These are phyloP conservation scores for Drosophila orena DNA, from an alignment of 1,140 invertebrate species.

Conservation along the genomic window DNA sequence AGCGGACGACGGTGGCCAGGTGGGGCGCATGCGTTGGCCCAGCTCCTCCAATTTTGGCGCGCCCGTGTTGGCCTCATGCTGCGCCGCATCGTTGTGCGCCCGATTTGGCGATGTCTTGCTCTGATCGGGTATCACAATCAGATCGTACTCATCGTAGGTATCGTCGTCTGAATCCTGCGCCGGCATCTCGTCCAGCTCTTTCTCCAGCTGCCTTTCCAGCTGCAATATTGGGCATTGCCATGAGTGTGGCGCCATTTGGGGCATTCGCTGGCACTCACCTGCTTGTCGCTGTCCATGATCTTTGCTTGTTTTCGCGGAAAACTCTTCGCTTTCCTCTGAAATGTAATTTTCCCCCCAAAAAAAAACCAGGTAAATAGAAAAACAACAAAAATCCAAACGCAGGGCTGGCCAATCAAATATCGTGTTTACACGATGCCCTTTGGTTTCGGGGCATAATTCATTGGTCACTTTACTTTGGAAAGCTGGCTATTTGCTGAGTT, in stretches of 20 bases:
- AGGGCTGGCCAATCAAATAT: slow-evolving; percentile 6
- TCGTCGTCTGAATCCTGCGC: not conserved
- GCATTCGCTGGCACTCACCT: not conserved
- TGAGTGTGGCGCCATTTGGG: too few relatives aligned
- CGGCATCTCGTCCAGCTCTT: slow-evolving; percentile 14
- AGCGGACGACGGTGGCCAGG: not conserved
- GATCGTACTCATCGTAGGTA: not conserved
- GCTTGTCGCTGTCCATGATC: slow-evolving; percentile 3
- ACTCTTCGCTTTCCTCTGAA: not conserved
- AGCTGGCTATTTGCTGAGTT: too few relatives aligned
- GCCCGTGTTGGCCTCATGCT: too few relatives aligned
- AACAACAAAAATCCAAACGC: slow-evolving; percentile 2
- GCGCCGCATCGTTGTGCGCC: too few relatives aligned
- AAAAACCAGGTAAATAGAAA: not conserved
- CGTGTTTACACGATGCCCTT: not conserved
- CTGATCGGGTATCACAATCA: slow-evolving; percentile 8
- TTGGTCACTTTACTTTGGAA: not conserved
- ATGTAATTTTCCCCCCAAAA: too few relatives aligned
- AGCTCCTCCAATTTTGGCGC: not conserved
- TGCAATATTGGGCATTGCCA: not conserved
- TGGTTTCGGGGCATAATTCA: too few relatives aligned
- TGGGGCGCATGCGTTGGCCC: not conserved
- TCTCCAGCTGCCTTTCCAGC: slow-evolving; percentile 5
- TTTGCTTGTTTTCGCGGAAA: too few relatives aligned
- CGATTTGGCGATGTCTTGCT: not conserved